Evolutionary conservation across 2,888 invertebrate species (phyloP).

Genomic region (Drosophila hamatofila): DNA sequence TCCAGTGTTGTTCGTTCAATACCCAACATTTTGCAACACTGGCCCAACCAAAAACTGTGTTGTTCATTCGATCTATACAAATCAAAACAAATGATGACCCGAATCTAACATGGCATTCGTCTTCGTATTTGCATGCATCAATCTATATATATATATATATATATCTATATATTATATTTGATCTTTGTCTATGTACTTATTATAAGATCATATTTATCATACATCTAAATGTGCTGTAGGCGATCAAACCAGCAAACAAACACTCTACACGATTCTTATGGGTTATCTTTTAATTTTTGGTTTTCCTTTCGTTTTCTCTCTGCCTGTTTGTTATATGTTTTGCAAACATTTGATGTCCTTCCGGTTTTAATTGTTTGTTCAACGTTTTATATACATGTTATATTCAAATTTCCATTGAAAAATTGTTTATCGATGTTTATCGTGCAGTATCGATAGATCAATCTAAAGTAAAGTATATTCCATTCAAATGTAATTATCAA

Average conservation of each 20-base stretch:
- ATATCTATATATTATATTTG: constrained; percentile 2
- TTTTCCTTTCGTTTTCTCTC: not conserved
- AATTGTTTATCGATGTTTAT: not conserved
- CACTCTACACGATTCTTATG: constrained; percentile 8
- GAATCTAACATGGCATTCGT: constrained; percentile 15
- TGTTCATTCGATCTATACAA: constrained; percentile 8
- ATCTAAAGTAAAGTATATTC: not conserved
- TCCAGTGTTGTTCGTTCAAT: constrained; percentile 49
- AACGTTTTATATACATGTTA: not conserved
- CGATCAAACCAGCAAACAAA: not conserved
- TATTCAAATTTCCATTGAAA: not conserved
- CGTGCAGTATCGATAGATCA: not conserved
- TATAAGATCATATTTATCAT: constrained; percentile 14
- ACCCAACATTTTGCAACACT: constrained; percentile 28
- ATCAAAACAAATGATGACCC: constrained; percentile 7
- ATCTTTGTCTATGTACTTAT: constrained; percentile 12
- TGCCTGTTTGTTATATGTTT: constrained; percentile 4
- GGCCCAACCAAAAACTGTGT: not conserved
- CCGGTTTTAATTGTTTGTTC: not conserved
- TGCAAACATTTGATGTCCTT: not conserved
- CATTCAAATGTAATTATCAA: not conserved
- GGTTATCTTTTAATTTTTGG: not conserved
- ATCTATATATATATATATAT: not conserved
- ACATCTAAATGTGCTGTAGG: constrained; percentile 1
- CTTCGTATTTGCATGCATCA: constrained; percentile 20